Evolutionary conservation across 2,113 vertebrate genomes (phyloP).

Genomic region (Tricholaema leucomelas): DNA sequence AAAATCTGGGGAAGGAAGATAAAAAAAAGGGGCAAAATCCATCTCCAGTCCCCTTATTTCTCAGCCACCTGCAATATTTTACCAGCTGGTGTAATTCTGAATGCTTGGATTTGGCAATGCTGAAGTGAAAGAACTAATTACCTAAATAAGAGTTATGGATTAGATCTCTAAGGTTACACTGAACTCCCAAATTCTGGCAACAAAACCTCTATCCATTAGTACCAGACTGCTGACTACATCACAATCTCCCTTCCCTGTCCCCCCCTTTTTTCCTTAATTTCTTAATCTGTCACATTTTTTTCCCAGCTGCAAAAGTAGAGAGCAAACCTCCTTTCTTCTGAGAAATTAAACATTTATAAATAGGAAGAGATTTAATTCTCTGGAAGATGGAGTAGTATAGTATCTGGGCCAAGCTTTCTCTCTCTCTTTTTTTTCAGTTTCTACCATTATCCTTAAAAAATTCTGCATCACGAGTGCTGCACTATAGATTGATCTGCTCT

Average conservation of each 20-base stretch:
- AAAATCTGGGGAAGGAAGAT: neutral
- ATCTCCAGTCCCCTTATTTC: neutral
- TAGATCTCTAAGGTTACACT: slow-evolving; percentile 33
- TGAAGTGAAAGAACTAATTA: slow-evolving; percentile 41
- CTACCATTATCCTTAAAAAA: slow-evolving; percentile 24
- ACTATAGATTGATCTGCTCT: slow-evolving; percentile 23
- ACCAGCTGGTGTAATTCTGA: neutral
- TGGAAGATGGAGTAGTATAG: neutral
- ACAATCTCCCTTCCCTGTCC: neutral
- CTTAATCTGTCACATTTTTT: slow-evolving; percentile 10
- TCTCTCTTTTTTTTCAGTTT: neutral
- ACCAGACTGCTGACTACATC: slow-evolving; percentile 35
- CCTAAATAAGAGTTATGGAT: slow-evolving; percentile 52
- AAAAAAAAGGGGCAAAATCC: neutral
- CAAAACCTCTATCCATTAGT: slow-evolving; percentile 11
- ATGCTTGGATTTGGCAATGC: slow-evolving; percentile 4
- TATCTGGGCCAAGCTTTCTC: slow-evolving; percentile 8
- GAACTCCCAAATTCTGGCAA: slow-evolving; percentile 36
- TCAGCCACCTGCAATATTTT: neutral
- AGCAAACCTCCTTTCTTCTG: neutral
- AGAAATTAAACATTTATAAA: slow-evolving; percentile 41
- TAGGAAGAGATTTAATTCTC: slow-evolving; percentile 3
- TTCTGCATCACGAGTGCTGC: neutral
- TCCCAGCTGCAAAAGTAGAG: neutral
- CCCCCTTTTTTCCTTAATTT: neutral